Conservation (phyloP, 2,797 vertebrate genomes). For the Orientallactaga sibirica region DNA sequence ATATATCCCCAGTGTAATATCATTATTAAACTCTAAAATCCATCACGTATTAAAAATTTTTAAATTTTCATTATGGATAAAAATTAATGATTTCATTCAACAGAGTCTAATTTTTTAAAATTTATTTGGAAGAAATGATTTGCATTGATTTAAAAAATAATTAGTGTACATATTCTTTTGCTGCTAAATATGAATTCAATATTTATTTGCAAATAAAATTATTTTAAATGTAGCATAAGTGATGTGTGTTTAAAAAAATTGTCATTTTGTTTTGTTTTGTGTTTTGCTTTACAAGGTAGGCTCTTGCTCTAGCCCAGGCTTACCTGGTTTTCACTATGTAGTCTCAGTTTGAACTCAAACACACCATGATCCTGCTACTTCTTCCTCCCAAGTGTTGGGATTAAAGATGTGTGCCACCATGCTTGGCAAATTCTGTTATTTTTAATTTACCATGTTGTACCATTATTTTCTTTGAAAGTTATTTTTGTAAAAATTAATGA, state of each 20-base stretch:
- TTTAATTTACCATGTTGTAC: background rate
- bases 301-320: too few relatives aligned
- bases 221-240: background rate
- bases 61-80: background rate
- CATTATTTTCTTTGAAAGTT: background rate
- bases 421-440: too few relatives aligned
- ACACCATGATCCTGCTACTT: too few relatives aligned
- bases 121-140: slow-evolving; percentile 15
- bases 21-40: slow-evolving; percentile 31
- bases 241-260: background rate
- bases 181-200: background rate
- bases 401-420: too few relatives aligned
- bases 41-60: background rate
- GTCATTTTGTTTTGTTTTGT: too few relatives aligned
- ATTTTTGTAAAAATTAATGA: background rate
- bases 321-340: too few relatives aligned
- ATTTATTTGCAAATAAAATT: background rate
- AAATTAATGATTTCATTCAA: background rate
- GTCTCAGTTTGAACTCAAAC: too few relatives aligned
- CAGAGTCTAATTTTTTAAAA: background rate
- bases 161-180: background rate
- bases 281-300: too few relatives aligned
- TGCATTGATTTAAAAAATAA: background rate
- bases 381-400: too few relatives aligned
- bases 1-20: background rate